Evolutionary conservation across 2,888 invertebrate genomes (phyloP).

Genomic region (Conchocele bisecta): DNA sequence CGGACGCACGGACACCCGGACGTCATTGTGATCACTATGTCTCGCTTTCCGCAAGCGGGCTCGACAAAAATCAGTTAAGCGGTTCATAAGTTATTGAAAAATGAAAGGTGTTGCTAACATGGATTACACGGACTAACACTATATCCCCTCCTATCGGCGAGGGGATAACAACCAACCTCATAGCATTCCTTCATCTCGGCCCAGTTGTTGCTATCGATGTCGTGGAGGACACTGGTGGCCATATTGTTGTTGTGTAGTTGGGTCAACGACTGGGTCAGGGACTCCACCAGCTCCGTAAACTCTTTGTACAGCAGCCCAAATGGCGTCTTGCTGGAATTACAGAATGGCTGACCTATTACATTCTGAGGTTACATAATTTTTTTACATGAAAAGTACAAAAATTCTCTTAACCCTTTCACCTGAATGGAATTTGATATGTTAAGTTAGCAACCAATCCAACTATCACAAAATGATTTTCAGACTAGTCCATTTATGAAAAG

Average conservation of each 20-base stretch:
- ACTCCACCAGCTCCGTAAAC: slow-evolving; percentile 77
- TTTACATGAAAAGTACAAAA: no score
- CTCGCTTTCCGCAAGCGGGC: no score
- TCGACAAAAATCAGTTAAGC: no score
- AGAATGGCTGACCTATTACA: no score
- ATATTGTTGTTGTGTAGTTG: slow-evolving; percentile 76
- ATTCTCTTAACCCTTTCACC: not conserved
- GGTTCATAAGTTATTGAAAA: no score
- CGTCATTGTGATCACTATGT: no score
- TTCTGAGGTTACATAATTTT: no score
- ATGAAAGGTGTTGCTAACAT: no score
- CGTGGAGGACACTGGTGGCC: slow-evolving; percentile 76
- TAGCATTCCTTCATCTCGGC: slow-evolving; percentile 78
- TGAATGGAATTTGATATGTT: not conserved
- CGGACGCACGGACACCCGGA: no score
- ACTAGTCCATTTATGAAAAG: not conserved
- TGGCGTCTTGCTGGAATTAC: slow-evolving; percentile 73
- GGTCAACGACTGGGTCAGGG: slow-evolving; percentile 70
- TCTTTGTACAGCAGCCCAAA: slow-evolving; percentile 76
- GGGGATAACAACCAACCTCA: slow-evolving; percentile 76
- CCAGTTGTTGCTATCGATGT: slow-evolving; percentile 80
- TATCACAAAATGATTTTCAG: not conserved
- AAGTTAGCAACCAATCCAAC: not conserved
- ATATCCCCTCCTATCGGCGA: no score
- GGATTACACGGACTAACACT: no score